Evolutionary conservation across 2,113 vertebrate genomes (phyloP).

Genomic region (Paramisgurnus dabryanus): DNA sequence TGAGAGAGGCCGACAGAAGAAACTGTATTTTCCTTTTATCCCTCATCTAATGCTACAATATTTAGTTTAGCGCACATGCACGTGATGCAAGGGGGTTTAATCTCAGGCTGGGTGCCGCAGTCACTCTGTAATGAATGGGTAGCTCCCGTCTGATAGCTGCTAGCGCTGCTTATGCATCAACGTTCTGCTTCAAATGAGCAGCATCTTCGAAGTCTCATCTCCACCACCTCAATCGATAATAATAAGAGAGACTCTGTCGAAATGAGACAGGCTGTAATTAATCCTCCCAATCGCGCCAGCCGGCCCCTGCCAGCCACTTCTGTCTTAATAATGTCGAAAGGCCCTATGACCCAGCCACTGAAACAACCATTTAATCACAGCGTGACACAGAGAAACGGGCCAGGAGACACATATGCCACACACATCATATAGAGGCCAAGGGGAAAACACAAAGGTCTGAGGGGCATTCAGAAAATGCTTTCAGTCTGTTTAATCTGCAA

Average conservation of each 20-base stretch:
- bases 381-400: constrained; percentile 34
- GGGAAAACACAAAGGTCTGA: constrained; percentile 22
- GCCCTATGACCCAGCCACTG: constrained; percentile 44
- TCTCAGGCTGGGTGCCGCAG: constrained; percentile 13
- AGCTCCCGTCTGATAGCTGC: not conserved
- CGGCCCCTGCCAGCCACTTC: constrained; percentile 32
- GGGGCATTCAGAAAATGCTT: constrained; percentile 32
- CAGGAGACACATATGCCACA: constrained; percentile 38
- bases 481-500: constrained; percentile 26
- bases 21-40: not conserved
- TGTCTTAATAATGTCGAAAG: constrained; percentile 40
- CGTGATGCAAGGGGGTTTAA: constrained; percentile 15
- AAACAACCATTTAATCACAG: constrained; percentile 41
- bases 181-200: constrained; percentile 15
- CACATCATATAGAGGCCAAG: constrained; percentile 29
- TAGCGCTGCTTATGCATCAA: constrained; percentile 40
- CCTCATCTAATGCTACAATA: not conserved
- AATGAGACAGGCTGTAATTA: constrained; percentile 52
- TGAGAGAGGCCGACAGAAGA: not conserved
- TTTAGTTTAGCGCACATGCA: not conserved
- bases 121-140: constrained; percentile 14
- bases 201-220: constrained; percentile 37
- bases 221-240: constrained; percentile 38
- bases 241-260: constrained; percentile 44
- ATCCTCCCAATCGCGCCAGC: constrained; percentile 39